Evolutionary conservation across 2,888 invertebrate genomes (phyloP).

Genomic region (Dione vanillae): DNA sequence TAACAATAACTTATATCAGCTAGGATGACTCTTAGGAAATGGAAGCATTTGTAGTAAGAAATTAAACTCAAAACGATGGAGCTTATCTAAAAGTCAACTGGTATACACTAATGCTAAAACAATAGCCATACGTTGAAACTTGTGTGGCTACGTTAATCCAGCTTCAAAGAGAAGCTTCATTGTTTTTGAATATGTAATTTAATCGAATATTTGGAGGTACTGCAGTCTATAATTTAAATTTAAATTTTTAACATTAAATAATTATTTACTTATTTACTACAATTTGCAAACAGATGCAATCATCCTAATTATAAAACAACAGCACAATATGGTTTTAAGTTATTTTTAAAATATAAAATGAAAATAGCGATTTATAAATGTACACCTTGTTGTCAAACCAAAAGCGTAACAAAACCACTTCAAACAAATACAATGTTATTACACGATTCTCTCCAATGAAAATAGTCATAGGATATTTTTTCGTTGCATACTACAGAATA

Average conservation of each 20-base stretch:
- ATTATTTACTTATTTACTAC: no score
- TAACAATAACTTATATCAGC: not conserved
- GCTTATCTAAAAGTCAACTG: slow-evolving; percentile 18
- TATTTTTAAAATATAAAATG: no score
- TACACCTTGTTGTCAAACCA: not conserved
- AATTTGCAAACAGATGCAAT: no score
- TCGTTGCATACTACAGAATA: slow-evolving; percentile 34
- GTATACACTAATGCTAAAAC: slow-evolving; percentile 12
- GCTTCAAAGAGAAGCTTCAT: slow-evolving; percentile 19
- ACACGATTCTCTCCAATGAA: not conserved
- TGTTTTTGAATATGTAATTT: slow-evolving; percentile 4
- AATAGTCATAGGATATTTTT: slow-evolving; percentile 31
- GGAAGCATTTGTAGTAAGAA: slow-evolving; percentile 16
- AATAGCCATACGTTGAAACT: no score
- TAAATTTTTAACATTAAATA: not conserved
- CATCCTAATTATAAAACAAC: no score
- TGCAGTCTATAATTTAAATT: not conserved
- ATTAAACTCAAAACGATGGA: slow-evolving; percentile 7
- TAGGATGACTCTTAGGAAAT: slow-evolving; percentile 1
- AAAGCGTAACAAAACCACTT: slow-evolving; percentile 18
- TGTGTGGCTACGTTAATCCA: slow-evolving; percentile 23
- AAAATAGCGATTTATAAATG: not conserved
- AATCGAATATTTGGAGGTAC: not conserved
- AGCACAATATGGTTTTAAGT: no score
- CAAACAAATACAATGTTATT: slow-evolving; percentile 5